Evolutionary conservation across 2,797 vertebrate species (phyloP), one percentile per base, ranked within the genome.

Genomic region (Amblyraja radiata): DNA sequence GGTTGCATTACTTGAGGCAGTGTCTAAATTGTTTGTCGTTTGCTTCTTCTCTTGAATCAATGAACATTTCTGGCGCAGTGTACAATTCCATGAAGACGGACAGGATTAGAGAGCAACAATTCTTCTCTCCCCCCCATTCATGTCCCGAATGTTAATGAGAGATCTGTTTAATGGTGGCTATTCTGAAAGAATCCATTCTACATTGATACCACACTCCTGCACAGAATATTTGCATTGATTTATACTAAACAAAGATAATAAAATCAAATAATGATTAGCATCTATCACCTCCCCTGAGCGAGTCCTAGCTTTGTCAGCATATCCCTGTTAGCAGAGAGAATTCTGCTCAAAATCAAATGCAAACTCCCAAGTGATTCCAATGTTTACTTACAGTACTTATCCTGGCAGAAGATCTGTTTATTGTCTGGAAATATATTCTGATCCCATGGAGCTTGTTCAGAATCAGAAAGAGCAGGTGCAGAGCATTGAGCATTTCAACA

Each of bases 311-410:
- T 63, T 68, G 7, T 88, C 84, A 88, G 16, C 16, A 8, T 36
- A 32, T 32, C 61, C 13, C 61, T 84, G 81, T 46, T 18, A 18
- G 61, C 61, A 63, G 14, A 36, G 7, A 36, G n/a, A 88, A 65
- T 63, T 13, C 83, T 86, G 58, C 63, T 86, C 83, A 88, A 84
- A 88, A 88, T 68, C 84, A 88, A 88, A 88, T 8, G 21, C n/a
- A 68, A 68, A 8, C n/a, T 65, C 61, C 16, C 63, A 88, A 65
- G 18, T 18, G 84, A 88, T 88, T 88, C 61, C 36, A n/a, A 32
- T 68, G 63, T 68, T 88, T 68, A 88, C 84, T 18, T 88, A 54
- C 46, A 54, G 46, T 54, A 36, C n/a, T 88, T 88, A 16, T 32
- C 16, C 28, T 68, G 61, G 16, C 28, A 68, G 16, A 32, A 88